phyloP scores from a whole-genome alignment of 2,888 invertebrate species.

The Dysmachus trigonus region DNA sequence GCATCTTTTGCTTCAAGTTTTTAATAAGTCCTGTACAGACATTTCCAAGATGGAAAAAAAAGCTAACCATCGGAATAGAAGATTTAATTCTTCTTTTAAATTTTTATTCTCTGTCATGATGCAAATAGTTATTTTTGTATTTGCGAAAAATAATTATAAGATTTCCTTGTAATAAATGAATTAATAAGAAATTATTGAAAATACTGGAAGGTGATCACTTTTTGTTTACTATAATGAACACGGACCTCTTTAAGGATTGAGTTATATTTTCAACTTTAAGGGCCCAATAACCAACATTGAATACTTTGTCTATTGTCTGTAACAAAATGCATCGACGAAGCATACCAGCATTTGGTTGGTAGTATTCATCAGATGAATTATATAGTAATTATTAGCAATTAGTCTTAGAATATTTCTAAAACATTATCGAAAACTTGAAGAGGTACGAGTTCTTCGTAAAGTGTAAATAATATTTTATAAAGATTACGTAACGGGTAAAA shows the following conservation, averaged over 20 bases:
- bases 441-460: constrained; percentile 40
- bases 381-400: constrained; percentile 26
- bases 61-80: no score
- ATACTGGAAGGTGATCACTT: constrained; percentile 23
- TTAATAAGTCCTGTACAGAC: no score
- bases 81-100: no score
- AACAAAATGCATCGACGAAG: neutral
- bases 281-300: neutral
- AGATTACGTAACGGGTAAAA: constrained; percentile 28
- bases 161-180: no score
- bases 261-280: constrained; percentile 45
- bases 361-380: constrained; percentile 45
- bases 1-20: no score
- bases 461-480: constrained; percentile 41
- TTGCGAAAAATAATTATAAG: no score
- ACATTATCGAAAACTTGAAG: constrained; percentile 49
- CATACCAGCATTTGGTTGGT: constrained; percentile 38
- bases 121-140: no score
- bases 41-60: no score
- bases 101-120: no score
- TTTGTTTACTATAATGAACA: constrained; percentile 44
- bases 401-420: constrained; percentile 46
- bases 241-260: constrained; percentile 44
- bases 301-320: constrained; percentile 41
- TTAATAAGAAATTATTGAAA: neutral